Evolutionary conservation across 2,888 invertebrate species (phyloP).

Genomic region (Dryobotodes eremita): DNA sequence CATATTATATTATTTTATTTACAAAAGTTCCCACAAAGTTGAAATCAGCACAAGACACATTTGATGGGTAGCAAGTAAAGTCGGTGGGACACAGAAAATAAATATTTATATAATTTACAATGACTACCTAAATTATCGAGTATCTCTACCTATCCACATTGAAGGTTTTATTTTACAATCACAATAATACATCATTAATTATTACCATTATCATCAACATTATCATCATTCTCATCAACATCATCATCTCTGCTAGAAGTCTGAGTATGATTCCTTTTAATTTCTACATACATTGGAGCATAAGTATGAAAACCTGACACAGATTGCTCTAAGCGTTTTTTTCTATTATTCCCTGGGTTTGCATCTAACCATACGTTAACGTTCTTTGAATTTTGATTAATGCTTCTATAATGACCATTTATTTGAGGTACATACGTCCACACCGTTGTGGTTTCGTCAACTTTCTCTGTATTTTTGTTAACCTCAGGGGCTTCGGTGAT

Average conservation of each 20-base stretch:
- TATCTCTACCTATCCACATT: slow-evolving; percentile 27
- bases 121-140: slow-evolving; percentile 35
- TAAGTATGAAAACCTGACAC: slow-evolving; percentile 77
- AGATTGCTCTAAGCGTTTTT: slow-evolving; percentile 79
- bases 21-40: slow-evolving; percentile 69
- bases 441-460: slow-evolving; percentile 67
- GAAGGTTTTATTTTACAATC: slow-evolving; percentile 46
- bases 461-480: slow-evolving; percentile 51
- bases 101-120: slow-evolving; percentile 51
- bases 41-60: slow-evolving; percentile 61
- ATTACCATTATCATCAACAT: slow-evolving; percentile 11
- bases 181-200: slow-evolving; percentile 46
- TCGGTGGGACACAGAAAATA: slow-evolving; percentile 71
- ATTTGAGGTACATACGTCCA: slow-evolving; percentile 84
- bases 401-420: slow-evolving; percentile 85
- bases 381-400: slow-evolving; percentile 75
- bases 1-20: slow-evolving; percentile 65
- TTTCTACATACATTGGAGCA: slow-evolving; percentile 83
- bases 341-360: slow-evolving; percentile 78
- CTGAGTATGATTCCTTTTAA: slow-evolving; percentile 80
- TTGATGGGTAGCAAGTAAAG: slow-evolving; percentile 54
- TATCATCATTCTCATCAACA: slow-evolving; percentile 18
- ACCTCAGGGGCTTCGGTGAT: slow-evolving; percentile 49
- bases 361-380: slow-evolving; percentile 71
- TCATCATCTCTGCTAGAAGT: slow-evolving; percentile 47